Evolutionary conservation across 1,140 invertebrate species (phyloP), one percentile per base, ranked within the genome.

Genomic region (Drosophila lacteicornis): DNA sequence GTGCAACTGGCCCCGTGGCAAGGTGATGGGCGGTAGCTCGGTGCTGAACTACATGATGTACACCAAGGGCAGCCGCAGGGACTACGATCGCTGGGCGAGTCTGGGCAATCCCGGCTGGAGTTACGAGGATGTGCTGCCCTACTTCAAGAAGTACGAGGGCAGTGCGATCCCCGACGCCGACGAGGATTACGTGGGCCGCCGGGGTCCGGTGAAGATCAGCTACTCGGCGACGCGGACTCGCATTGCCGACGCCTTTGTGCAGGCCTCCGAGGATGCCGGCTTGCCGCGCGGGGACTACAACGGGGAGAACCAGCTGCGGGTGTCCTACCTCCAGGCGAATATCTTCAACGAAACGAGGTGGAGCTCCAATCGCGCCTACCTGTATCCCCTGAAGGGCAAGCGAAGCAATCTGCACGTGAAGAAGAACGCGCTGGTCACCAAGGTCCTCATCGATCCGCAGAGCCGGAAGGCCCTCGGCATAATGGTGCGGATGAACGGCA

Each of bases 21-120:
- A 96, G 91, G 96, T 96, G 0, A 94, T 97, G 82, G 97, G 97
- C 4, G 97, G 98, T 0, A 97, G 96, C 1, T 97, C 96, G 58
- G 96, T 96, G 0, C 92, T 98, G 0, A 98, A 99, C 87, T 98
- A 97, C 71, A 97, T 99, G 98, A 97, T 98, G 45, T 98, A 98
- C 77, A 97, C 97, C 0, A 33, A 98, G 75, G 97, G 97, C 6
- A 93, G 96, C 83, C 93, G 94, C 4, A 79, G 83, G 13, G 97
- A 98, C 87, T 98, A 96, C 81, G 95, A 98, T 84, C 92, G 94
- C 17, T 98, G 97, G 97, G 94, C 94, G 6, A 78, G 84, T 2
- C 90, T 96, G 82, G 97, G 97, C 0, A 97, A 97, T 68, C 75
- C 92, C 1, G 96, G 95, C 1, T 99, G 98, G 98, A 95, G 95